phyloP scores from a whole-genome alignment of 2,888 invertebrate genomes.

The Ichneumoninae sp. region DNA sequence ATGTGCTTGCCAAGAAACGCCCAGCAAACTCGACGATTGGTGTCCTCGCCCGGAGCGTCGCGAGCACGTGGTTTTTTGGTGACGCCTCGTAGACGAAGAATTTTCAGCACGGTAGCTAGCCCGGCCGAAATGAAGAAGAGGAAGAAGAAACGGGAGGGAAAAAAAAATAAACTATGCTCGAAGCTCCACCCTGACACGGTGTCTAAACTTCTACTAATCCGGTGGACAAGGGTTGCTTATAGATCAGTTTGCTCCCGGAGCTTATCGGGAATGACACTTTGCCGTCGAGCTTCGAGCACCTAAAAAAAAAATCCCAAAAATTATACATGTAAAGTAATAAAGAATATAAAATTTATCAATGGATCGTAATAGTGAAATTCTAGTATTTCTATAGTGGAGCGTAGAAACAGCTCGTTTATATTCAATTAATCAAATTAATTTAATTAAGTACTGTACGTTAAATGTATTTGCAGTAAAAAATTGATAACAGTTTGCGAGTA shows the following conservation, averaged over 20 bases:
- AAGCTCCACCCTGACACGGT: constrained; percentile 67
- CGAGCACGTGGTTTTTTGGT: constrained; percentile 79
- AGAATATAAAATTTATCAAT: neutral
- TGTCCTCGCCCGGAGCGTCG: constrained; percentile 74
- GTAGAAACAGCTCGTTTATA: neutral
- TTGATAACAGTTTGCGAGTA: neutral
- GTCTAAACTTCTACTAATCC: constrained; percentile 68
- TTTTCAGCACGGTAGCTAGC: constrained; percentile 76
- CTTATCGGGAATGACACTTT: constrained; percentile 57
- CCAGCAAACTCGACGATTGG: constrained; percentile 78
- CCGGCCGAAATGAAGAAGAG: constrained; percentile 40
- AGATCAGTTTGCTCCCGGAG: constrained; percentile 63
- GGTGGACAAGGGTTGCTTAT: constrained; percentile 68
- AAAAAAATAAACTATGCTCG: constrained; percentile 23
- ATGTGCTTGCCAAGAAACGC: constrained; percentile 82
- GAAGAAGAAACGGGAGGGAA: constrained; percentile 21
- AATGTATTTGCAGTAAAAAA: neutral
- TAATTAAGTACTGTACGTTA: neutral
- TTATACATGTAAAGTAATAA: neutral
- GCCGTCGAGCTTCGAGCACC: constrained; percentile 1
- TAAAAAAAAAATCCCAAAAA: neutral
- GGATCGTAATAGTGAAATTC: neutral
- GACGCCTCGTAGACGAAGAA: constrained; percentile 78
- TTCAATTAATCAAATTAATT: neutral
- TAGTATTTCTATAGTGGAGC: neutral